These are phyloP conservation scores for Maniola jurtina DNA, from an alignment of 1,140 invertebrate genomes.

Conservation along the genomic window DNA sequence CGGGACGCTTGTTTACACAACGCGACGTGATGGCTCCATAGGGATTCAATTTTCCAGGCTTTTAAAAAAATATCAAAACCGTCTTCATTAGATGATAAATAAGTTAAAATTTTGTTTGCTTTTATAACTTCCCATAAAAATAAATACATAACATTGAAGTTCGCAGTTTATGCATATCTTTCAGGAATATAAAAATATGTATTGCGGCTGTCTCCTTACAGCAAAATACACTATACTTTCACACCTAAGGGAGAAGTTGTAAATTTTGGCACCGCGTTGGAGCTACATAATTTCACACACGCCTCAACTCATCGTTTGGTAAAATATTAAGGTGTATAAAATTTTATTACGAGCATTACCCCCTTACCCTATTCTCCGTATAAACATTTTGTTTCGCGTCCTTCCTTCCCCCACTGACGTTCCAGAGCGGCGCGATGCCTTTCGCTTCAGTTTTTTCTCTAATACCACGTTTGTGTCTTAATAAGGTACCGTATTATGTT, in stretches of 20 bases:
- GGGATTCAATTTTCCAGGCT: slow-evolving; percentile 44
- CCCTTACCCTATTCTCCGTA: slow-evolving; percentile 58
- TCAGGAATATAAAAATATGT: slow-evolving; percentile 19
- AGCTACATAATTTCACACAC: slow-evolving; percentile 72
- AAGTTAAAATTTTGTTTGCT: neutral
- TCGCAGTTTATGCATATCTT: neutral
- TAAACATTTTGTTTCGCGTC: slow-evolving; percentile 70
- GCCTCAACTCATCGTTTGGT: slow-evolving; percentile 69
- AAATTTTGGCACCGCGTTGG: slow-evolving; percentile 53
- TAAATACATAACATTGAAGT: neutral
- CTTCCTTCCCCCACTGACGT: slow-evolving; percentile 39
- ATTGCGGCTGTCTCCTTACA: slow-evolving; percentile 27
- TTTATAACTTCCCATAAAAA: no score
- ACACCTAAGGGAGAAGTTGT: slow-evolving; percentile 50
- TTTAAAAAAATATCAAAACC: neutral
- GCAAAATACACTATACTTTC: slow-evolving; percentile 34
- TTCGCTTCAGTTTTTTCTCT: slow-evolving; percentile 56
- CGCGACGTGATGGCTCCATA: slow-evolving; percentile 45
- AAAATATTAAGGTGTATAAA: slow-evolving; percentile 75
- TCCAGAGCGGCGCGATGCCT: slow-evolving; percentile 32
- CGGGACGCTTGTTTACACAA: slow-evolving; percentile 57
- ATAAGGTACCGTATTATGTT: slow-evolving; percentile 69
- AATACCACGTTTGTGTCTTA: slow-evolving; percentile 71
- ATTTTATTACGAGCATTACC: slow-evolving; percentile 73
- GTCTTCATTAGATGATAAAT: neutral